Percentiles rank a stretch among this genome's conserved stretches.
Evolutionary conservation across 1,140 invertebrate genomes (phyloP).

Genomic region (Marisa cornuarietis): DNA sequence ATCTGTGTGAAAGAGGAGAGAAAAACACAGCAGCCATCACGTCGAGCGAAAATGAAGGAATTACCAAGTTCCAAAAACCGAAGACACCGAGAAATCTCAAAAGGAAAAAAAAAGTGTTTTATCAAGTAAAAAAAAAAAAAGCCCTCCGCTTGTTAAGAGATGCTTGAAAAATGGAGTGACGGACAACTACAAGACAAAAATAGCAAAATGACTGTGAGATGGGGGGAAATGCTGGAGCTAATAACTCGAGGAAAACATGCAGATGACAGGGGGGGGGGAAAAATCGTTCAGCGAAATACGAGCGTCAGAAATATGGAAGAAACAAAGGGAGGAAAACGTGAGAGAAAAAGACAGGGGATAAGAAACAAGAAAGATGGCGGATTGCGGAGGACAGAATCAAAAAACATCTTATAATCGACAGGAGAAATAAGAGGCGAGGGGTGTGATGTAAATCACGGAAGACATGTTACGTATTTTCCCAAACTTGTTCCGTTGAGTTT

Average conservation of each 20-base stretch:
- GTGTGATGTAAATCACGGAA: too few relatives aligned
- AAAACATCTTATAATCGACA: neutral
- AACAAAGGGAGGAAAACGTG: neutral
- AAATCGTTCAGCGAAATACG: neutral
- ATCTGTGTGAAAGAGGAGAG: neutral
- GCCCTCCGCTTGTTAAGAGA: neutral
- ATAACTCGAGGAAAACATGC: neutral
- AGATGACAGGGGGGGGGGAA: neutral
- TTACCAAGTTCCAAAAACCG: neutral
- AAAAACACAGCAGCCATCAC: neutral
- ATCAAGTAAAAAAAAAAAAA: neutral
- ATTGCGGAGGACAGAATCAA: neutral
- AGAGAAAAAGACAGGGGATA: neutral
- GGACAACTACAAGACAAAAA: neutral
- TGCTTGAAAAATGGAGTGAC: neutral
- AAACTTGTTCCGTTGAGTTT: too few relatives aligned
- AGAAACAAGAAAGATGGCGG: neutral
- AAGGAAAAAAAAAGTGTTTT: neutral
- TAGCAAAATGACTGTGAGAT: neutral
- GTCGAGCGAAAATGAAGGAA: neutral
- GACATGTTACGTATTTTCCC: too few relatives aligned
- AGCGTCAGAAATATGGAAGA: neutral
- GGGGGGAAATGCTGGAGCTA: neutral
- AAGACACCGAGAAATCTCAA: neutral
- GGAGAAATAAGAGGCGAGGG: neutral